Percentiles rank a stretch among this genome's conserved stretches.
phyloP scores from a whole-genome alignment of 1,140 invertebrate genomes.

The Solen grandis region DNA sequence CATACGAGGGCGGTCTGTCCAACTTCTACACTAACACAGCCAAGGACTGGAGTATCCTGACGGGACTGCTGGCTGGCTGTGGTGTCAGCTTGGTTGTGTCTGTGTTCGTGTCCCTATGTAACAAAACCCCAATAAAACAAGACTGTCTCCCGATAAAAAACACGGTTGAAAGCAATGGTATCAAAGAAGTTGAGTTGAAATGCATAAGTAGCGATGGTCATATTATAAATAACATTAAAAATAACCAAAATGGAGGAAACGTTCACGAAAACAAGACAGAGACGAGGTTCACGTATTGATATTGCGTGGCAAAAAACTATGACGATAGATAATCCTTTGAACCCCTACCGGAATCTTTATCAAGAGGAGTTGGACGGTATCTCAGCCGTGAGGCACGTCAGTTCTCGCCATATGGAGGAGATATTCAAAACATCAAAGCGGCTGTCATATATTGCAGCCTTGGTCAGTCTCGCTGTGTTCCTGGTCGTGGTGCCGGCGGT shows the following conservation, averaged over 20 bases:
- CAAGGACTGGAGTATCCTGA: slow-evolving; percentile 58
- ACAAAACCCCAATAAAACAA: slow-evolving; percentile 40
- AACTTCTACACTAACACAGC: slow-evolving; percentile 67
- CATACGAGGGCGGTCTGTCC: slow-evolving; percentile 63
- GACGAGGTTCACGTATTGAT: no score
- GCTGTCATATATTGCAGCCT: neutral
- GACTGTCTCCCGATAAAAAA: slow-evolving; percentile 46
- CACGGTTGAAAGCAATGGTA: slow-evolving; percentile 40
- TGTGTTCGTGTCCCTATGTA: slow-evolving; percentile 60
- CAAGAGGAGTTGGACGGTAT: slow-evolving; percentile 30
- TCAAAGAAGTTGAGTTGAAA: slow-evolving; percentile 48
- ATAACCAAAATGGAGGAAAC: no score
- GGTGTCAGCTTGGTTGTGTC: slow-evolving; percentile 60
- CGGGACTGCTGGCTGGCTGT: slow-evolving; percentile 60
- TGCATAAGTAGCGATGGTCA: no score
- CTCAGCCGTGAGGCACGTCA: slow-evolving; percentile 26
- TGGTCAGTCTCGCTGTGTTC: slow-evolving; percentile 13
- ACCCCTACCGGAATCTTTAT: slow-evolving; percentile 72
- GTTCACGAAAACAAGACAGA: no score
- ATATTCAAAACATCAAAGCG: slow-evolving; percentile 29
- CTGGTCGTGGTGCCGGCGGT: slow-evolving; percentile 42
- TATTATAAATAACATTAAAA: no score
- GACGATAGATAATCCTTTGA: slow-evolving; percentile 76
- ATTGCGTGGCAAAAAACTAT: slow-evolving; percentile 77
- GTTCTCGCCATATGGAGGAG: slow-evolving; percentile 13